phyloP scores from a whole-genome alignment of 37 sponge, comb jelly and placozoan genomes.

The Diacarnus erythraeanus region DNA sequence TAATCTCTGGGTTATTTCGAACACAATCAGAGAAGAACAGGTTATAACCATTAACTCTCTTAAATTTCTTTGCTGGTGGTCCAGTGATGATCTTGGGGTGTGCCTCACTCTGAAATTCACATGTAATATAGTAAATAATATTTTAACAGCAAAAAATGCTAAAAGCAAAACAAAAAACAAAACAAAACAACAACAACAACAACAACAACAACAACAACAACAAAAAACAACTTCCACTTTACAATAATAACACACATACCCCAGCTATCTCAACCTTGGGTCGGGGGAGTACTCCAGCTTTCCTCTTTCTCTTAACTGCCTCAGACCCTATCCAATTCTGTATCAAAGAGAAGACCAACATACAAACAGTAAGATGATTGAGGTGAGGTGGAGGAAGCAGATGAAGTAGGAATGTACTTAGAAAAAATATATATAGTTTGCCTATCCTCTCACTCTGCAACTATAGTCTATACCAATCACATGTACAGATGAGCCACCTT shows the following conservation, averaged over 20 bases:
- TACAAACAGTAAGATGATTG: neutral
- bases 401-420: neutral
- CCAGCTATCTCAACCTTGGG: slow-evolving; percentile 78
- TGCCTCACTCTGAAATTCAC: slow-evolving; percentile 8
- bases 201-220: neutral
- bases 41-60: slow-evolving; percentile 76
- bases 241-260: slow-evolving; percentile 43
- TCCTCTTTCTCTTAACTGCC: slow-evolving; percentile 86
- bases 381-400: neutral
- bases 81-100: slow-evolving; percentile 24
- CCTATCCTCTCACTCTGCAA: neutral
- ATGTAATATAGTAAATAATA: neutral
- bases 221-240: neutral
- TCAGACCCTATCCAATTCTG: slow-evolving; percentile 95
- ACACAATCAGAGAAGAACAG: slow-evolving; percentile 78
- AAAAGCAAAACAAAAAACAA: too few species aligned
- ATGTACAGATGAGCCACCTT: too few species aligned
- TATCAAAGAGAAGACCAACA: slow-evolving; percentile 1
- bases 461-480: too few species aligned
- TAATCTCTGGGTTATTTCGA: slow-evolving; percentile 43
- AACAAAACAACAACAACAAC: too few species aligned
- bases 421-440: neutral
- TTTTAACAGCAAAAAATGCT: neutral
- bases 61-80: slow-evolving; percentile 65
- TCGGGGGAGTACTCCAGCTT: slow-evolving; percentile 77